Percentiles rank a stretch among this genome's conserved stretches.
Conservation (phyloP, 2,113 vertebrate genomes). For the Gorsachius goisagi region DNA sequence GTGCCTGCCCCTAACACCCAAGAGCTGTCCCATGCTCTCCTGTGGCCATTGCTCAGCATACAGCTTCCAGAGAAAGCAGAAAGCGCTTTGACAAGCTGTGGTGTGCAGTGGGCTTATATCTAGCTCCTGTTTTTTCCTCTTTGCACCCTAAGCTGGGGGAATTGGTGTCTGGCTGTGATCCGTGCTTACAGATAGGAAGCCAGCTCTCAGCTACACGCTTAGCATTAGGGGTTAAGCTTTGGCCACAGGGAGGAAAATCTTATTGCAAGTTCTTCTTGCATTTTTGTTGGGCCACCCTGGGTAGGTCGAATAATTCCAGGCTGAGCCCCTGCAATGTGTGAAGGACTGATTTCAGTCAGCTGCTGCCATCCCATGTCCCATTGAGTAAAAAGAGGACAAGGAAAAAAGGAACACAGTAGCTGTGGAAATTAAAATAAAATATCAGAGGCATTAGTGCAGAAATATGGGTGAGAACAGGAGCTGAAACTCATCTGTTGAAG, state of each 20-base stretch:
- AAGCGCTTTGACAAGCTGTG: neutral
- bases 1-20: rapidly evolving
- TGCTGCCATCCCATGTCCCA: neutral
- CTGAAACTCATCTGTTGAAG: neutral
- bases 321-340: neutral
- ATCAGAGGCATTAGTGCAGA: neutral
- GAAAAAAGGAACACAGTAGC: neutral
- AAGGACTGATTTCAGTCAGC: neutral
- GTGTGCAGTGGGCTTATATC: neutral
- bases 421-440: neutral
- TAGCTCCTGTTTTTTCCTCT: neutral
- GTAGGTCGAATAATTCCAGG: neutral
- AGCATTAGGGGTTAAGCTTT: neutral
- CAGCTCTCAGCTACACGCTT: neutral
- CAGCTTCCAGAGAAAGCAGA: neutral
- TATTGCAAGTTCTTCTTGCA: neutral
- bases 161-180: rapidly evolving
- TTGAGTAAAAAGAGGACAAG: neutral
- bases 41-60: rapidly evolving
- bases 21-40: rapidly evolving
- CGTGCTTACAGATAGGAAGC: neutral
- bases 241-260: neutral
- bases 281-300: neutral
- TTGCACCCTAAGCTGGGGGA: neutral
- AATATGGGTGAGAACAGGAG: neutral